Evolutionary conservation across 2,113 vertebrate genomes (phyloP).

Genomic region (Percina caprodes): DNA sequence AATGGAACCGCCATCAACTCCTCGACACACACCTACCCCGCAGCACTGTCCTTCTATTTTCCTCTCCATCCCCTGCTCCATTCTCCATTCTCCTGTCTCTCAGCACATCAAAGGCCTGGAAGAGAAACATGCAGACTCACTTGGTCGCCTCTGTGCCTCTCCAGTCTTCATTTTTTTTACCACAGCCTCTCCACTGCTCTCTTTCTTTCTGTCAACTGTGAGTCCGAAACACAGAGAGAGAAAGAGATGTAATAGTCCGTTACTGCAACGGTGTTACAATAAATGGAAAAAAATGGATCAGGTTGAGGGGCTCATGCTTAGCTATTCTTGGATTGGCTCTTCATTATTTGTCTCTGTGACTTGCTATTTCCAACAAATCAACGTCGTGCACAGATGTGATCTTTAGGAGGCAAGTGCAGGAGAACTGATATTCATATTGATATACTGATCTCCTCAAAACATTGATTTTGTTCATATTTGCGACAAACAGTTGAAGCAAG

Average conservation of each 20-base stretch:
- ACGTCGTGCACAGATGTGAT: background rate
- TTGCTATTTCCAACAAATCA: background rate
- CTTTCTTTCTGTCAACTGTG: constrained; percentile 17
- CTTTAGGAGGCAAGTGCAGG: too few species aligned
- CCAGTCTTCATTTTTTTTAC: constrained; percentile 50
- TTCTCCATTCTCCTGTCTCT: constrained; percentile 35
- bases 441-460: too few species aligned
- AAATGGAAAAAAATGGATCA: background rate
- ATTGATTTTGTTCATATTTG: background rate
- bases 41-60: constrained; percentile 31
- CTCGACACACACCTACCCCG: constrained; percentile 48
- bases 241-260: background rate
- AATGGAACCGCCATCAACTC: constrained; percentile 70
- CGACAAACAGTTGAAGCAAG: background rate
- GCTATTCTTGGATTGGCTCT: background rate
- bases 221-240: background rate
- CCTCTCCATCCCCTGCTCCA: constrained; percentile 30
- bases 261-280: background rate
- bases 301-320: background rate
- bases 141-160: constrained; percentile 35
- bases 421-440: too few species aligned
- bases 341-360: background rate
- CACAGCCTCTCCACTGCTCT: background rate
- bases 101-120: constrained; percentile 65
- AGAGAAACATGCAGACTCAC: constrained; percentile 37